Conservation (phyloP, 2,797 vertebrate species). For the Galago senegalensis region DNA sequence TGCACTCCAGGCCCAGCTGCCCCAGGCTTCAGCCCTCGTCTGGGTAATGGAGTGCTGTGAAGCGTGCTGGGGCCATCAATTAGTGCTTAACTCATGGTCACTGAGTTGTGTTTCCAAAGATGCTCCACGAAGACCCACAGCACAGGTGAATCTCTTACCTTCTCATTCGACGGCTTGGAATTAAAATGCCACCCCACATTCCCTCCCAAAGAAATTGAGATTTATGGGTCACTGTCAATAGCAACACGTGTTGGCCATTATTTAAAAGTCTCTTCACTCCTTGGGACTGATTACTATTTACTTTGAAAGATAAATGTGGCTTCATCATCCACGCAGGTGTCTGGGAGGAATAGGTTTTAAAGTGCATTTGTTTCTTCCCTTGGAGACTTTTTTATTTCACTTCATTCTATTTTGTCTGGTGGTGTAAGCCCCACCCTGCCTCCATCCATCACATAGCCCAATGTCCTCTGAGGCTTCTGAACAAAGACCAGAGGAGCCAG, state of each 20-base stretch:
- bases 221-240: constrained; percentile 72
- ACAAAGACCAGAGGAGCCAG: neutral
- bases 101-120: constrained; percentile 56
- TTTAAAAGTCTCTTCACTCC: constrained; percentile 67
- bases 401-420: neutral
- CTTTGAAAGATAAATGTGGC: constrained; percentile 65
- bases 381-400: neutral
- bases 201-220: constrained; percentile 65
- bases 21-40: constrained; percentile 30
- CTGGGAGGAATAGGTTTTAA: neutral
- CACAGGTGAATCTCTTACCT: constrained; percentile 39
- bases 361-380: constrained; percentile 17
- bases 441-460: neutral
- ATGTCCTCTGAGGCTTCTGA: neutral
- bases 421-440: neutral
- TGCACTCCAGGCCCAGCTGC: neutral
- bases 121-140: constrained; percentile 30
- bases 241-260: constrained; percentile 61
- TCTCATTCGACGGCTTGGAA: neutral
- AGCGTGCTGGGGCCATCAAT: neutral
- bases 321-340: constrained; percentile 17
- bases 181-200: constrained; percentile 52
- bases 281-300: constrained; percentile 65
- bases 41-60: constrained; percentile 58
- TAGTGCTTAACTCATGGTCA: constrained; percentile 36